These are phyloP conservation scores for Coremacera marginata DNA, from an alignment of 2,888 invertebrate genomes.

Conservation along the genomic window DNA sequence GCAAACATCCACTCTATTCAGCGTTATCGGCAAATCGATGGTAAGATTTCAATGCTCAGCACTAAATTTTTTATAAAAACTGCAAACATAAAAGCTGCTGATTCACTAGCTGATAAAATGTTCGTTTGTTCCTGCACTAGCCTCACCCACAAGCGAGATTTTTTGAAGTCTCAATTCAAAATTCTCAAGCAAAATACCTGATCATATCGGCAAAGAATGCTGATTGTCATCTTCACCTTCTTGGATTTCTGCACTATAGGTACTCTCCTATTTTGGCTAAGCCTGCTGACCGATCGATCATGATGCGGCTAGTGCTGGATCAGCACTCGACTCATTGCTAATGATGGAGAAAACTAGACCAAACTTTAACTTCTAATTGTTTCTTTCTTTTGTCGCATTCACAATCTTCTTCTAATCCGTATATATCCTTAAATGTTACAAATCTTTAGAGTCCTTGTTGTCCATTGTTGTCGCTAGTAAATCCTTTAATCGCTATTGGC, in stretches of 20 bases:
- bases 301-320: background rate
- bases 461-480: slow-evolving; percentile 39
- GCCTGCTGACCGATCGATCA: slow-evolving; percentile 16
- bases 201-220: slow-evolving; percentile 20
- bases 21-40: too few relatives aligned
- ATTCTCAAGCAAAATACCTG: slow-evolving; percentile 4
- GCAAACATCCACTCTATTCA: too few relatives aligned
- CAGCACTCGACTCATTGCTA: slow-evolving; percentile 59
- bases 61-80: too few relatives aligned
- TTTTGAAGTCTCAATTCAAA: background rate
- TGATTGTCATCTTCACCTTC: slow-evolving; percentile 30
- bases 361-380: slow-evolving; percentile 57
- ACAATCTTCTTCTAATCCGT: background rate
- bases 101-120: too few relatives aligned
- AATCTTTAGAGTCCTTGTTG: slow-evolving; percentile 32
- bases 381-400: slow-evolving; percentile 37
- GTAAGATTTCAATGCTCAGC: too few relatives aligned
- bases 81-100: too few relatives aligned
- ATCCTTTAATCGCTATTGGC: slow-evolving; percentile 65
- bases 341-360: slow-evolving; percentile 54
- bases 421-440: slow-evolving; percentile 35
- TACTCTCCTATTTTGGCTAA: slow-evolving; percentile 6
- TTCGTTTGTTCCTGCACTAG: too few relatives aligned
- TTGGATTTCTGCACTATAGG: background rate
- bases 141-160: too few relatives aligned